A percentile compares a stretch with the other conserved stretches of the same genome.
Conservation (phyloP, 2,888 invertebrate genomes). For the Erebia palarica region DNA sequence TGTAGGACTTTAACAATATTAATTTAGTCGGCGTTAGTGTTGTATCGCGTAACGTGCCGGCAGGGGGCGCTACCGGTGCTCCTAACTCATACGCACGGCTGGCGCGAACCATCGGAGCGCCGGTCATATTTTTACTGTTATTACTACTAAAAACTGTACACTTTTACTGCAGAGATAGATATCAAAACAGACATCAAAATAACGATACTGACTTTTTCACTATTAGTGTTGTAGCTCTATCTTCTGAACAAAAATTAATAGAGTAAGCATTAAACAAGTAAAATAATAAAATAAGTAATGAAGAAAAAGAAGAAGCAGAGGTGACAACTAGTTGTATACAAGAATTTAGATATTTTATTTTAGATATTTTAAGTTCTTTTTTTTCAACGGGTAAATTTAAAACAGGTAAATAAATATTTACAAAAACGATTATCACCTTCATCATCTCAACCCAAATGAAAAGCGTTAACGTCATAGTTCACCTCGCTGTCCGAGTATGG, state of each 20-base stretch:
- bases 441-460: too few species aligned
- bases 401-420: too few species aligned
- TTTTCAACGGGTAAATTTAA: too few species aligned
- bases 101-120: conserved; percentile 48
- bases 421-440: too few species aligned
- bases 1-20: conserved; percentile 51
- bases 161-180: conserved; percentile 68
- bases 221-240: conserved; percentile 49
- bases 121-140: conserved; percentile 64
- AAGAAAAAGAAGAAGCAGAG: too few species aligned
- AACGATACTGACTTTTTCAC: conserved; percentile 58
- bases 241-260: not conserved
- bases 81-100: conserved; percentile 56
- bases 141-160: conserved; percentile 70
- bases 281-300: too few species aligned
- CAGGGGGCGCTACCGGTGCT: conserved; percentile 76
- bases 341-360: too few species aligned
- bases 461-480: too few species aligned
- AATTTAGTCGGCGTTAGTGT: conserved; percentile 67
- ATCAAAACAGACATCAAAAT: conserved; percentile 63
- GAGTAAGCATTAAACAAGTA: too few species aligned
- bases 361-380: too few species aligned
- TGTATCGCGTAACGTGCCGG: conserved; percentile 68
- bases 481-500: too few species aligned
- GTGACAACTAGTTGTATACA: not conserved